Evolutionary conservation across 2,888 invertebrate species (phyloP), one percentile per base, ranked within the genome.

Genomic region (Ormyrus nitidulus): DNA sequence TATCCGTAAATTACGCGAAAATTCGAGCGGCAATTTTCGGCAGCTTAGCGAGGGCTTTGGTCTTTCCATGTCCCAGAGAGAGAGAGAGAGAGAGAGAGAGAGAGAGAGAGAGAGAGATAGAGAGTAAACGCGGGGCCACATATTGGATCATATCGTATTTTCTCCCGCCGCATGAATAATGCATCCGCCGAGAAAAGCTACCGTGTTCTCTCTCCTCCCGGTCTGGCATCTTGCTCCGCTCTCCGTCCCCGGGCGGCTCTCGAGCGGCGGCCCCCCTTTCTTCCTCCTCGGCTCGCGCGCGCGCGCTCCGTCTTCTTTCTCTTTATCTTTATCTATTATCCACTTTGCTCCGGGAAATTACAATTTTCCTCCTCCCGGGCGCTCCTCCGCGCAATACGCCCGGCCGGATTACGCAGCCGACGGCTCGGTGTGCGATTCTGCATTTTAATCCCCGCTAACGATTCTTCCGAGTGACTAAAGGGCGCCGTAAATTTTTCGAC

Each of bases 131-230:
- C 13, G 65, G 85, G 81, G 86, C 84, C 89, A 89, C 90, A 90
- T 90, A 90, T 90, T 90, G 90, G 90, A 90, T 89, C 90, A 90
- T 90, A 89, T 89, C 90, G 89, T 89, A 89, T 90, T 89, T 90
- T 88, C 88, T 89, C 87, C 84, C 86, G 85, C 85, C 86, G 86
- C 86, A 90, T 90, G 90, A 90, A 90, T 90, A 89, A 90, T 90
- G 89, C 89, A 90, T 89, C 88, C 64, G 13, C 72, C 53, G 80
- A 82, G 83, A 81, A 83, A 84, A 84, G 81, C 83, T 75, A 83
- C 80, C 80, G 79, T 74, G 76, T 79, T 82, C 81, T 77, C 74
- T 79, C 61, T 62, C 70, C 75, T 81, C 72, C 83, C 82, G 73
- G 71, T 83, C 66, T 75, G 53, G 77, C 80, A 75, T 80, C 56